Base-by-base conservation (phyloP, 2,888 invertebrate genomes). In the Andrena minutula region DNA sequence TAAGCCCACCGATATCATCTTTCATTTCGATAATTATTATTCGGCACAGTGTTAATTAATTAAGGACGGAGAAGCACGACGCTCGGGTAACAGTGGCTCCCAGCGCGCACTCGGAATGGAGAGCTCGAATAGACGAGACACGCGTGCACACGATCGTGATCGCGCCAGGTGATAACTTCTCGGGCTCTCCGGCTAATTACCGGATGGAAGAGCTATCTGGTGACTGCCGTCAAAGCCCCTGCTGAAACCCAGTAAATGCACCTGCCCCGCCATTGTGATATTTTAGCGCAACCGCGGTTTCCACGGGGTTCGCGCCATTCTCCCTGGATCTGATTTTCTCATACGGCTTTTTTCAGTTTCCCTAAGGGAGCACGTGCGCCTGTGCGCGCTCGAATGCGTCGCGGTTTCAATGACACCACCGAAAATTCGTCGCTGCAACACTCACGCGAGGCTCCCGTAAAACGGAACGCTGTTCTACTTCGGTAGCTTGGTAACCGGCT, bases 11-110 rank as follows among this genome's bases (percentile, higher is more conserved):
- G 84, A 93, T 93, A 93, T 79, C 90, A 93, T 93, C 92, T 92
- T 92, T 92, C 92, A 92, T 91, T 92, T 87, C 90, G 90, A 91
- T 93, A 92, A 93, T 93, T 93, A 93, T 92, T 92, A 92, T 93
- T 92, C 89, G 90, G 84, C 84, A 78, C 87, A 87, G 88, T 89
- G 93, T 93, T 93, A 93, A 93, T 93, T 93, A 93, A 93, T 93
- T 93, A 92, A 93, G 90, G 89, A 87, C 79, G 85, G 87, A 86
- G 82, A 64, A 56, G 75, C 76, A 72, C 80, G 77, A 85, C 79
- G 86, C 71, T 26, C 23, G 35, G 56, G 58, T 32, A 72, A 41
- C 60, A 58, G 78, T n/a, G 56, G 41, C 47, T 74, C 41, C 51
- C 60, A 28, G 51, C 64, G 49, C 35, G 41, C 78, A 49, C 60